A percentile compares a stretch with the other conserved stretches of the same genome.
These are phyloP conservation scores for Lithophane ornitopus DNA, from an alignment of 2,888 invertebrate species.

Conservation along the genomic window DNA sequence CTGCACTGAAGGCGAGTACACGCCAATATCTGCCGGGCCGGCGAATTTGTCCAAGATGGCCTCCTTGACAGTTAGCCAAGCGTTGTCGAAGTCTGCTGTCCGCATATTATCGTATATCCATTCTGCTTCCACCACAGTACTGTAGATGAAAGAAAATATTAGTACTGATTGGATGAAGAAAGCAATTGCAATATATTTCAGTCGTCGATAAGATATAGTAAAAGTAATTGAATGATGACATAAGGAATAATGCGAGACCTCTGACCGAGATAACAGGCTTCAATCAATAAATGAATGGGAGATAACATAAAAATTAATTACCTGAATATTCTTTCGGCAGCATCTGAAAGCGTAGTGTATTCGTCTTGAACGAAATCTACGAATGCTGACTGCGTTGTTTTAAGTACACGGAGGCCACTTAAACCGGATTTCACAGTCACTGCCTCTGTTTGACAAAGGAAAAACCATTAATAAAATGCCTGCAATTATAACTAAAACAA, in stretches of 20 bases:
- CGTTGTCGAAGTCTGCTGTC: constrained; percentile 92
- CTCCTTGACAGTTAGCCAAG: constrained; percentile 93
- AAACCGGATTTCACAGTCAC: constrained; percentile 93
- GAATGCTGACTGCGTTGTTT: constrained; percentile 95
- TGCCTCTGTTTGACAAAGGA: constrained; percentile 79
- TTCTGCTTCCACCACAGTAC: constrained; percentile 93
- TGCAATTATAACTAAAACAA: constrained; percentile 7
- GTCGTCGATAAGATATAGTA: not conserved
- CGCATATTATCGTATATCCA: constrained; percentile 93
- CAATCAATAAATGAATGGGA: not conserved
- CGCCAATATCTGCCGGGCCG: constrained; percentile 93
- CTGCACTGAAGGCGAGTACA: constrained; percentile 95
- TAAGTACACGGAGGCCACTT: constrained; percentile 93
- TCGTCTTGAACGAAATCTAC: constrained; percentile 95
- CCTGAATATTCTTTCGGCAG: constrained; percentile 94
- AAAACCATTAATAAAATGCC: constrained; percentile 20
- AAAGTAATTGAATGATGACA: constrained; percentile 28
- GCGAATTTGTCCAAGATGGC: constrained; percentile 94
- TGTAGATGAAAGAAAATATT: constrained; percentile 71
- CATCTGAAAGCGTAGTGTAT: constrained; percentile 94
- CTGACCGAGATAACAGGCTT: constrained; percentile 11
- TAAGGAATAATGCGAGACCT: constrained; percentile 13
- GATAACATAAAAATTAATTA: constrained; percentile 34
- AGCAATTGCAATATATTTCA: not conserved
- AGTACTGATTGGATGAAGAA: not conserved